Base-by-base conservation (phyloP, 1,140 invertebrate species). In the Pachypsylla venusta region DNA sequence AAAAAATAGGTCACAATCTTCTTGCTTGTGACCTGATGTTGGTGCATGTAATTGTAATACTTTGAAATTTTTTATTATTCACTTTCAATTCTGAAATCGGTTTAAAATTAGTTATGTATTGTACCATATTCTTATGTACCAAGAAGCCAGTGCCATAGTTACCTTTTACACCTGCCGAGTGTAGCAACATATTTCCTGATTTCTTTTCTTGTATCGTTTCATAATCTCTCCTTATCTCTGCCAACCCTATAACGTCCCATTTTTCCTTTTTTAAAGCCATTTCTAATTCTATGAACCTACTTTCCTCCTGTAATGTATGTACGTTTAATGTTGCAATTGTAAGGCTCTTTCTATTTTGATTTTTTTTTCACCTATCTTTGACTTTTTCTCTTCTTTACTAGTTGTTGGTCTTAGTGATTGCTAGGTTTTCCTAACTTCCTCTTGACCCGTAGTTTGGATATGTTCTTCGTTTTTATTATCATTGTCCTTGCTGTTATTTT, bases 11-110 rank as follows among this genome's bases (percentile, higher is more conserved):
- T 59, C 58, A 7, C 25, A 12, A 53, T 59, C 58, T 25, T 59
- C 25, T 16, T 26, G n/a, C 2, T 1, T 1, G 14, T 48, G 25
- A 1, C 19, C 20, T 26, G 40, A 26, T n/a, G 58, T 59, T n/a
- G 58, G 58, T 26, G 58, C 58, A 27, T 59, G 53, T 22, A 59
- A 25, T 54, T 59, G 58, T 2, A 59, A 5, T 1, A 59, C 3
- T 13, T 16, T 59, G 4, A 54, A 1, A 5, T 25, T 20, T 16
- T 54, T 54, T 54, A 10, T 54, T 25, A 7, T 48, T 48, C 4
- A 25, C 1, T 2, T 30, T 2, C 19, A 59, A n/a, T 2, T 53
- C 26, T 2, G 24, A 53, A 1, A 59, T 27, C 1, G 24, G 16
- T 7, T 4, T 16, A 16, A 59, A 53, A 53, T 59, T 22, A 2